phyloP scores from a whole-genome alignment of 2,888 invertebrate genomes.

The Ariolimax columbianus region DNA sequence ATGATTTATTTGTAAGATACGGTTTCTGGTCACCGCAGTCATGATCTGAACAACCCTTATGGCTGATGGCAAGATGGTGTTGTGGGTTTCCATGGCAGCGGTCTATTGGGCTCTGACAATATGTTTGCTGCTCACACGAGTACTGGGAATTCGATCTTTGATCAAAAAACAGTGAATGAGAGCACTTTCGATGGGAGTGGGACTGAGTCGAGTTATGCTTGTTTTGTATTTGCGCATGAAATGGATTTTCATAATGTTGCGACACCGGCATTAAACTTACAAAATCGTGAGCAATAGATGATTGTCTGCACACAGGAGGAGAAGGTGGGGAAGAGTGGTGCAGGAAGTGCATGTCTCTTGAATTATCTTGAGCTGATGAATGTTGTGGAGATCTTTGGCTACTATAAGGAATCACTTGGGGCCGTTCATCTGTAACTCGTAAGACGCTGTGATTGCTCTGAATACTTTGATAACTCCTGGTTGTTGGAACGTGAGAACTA shows the following conservation, averaged over 20 bases:
- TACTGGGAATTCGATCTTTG: no score
- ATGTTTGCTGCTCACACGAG: no score
- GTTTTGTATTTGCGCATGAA: no score
- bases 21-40: background rate
- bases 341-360: background rate
- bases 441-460: background rate
- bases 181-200: no score
- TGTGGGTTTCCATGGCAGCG: background rate
- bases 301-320: background rate
- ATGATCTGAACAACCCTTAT: background rate
- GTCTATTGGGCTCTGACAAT: no score
- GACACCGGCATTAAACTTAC: no score
- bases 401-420: background rate
- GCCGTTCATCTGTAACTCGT: background rate
- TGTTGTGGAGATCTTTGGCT: background rate
- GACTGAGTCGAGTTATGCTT: no score
- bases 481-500: background rate
- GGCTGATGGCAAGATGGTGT: background rate
- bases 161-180: no score
- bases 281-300: background rate
- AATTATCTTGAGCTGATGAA: background rate
- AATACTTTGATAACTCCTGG: background rate
- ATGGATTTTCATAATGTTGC: no score
- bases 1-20: background rate
- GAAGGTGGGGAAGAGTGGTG: no score